Evolutionary conservation across 1,140 invertebrate genomes (phyloP).

Genomic region (Streblospio benedicti): DNA sequence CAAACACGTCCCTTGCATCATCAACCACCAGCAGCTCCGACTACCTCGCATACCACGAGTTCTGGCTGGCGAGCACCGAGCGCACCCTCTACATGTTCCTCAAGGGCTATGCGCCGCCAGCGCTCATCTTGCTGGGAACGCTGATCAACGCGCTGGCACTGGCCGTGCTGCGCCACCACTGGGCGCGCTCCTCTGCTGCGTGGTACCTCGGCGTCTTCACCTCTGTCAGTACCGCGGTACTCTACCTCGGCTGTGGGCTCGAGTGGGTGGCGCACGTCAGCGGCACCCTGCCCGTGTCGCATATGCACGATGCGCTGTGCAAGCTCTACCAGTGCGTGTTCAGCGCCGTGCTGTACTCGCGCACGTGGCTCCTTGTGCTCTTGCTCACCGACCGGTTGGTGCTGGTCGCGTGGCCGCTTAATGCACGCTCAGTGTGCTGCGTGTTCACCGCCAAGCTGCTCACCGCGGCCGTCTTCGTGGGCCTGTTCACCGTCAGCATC

Average conservation of each 20-base stretch:
- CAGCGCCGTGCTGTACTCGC: background rate
- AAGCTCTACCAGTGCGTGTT: background rate
- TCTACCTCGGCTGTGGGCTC: slow-evolving; percentile 1
- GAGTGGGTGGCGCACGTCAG: background rate
- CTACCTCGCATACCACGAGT: no score
- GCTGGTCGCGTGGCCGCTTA: background rate
- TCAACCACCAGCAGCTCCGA: no score
- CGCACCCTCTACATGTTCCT: background rate
- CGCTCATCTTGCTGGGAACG: background rate
- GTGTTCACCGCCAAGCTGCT: background rate
- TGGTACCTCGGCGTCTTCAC: background rate
- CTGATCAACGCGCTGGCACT: background rate
- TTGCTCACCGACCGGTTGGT: background rate
- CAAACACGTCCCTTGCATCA: no score
- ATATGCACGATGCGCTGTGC: background rate
- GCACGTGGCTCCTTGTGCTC: background rate
- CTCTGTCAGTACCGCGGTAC: background rate
- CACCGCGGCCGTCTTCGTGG: slow-evolving; percentile 1
- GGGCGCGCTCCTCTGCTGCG: background rate
- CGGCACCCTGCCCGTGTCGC: background rate
- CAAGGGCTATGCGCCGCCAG: background rate
- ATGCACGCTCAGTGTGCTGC: background rate
- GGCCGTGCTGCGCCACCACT: background rate
- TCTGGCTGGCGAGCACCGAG: slow-evolving; percentile 3
- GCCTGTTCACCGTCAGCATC: background rate